phyloP scores from a whole-genome alignment of 2,888 invertebrate genomes.

The Dioctria linearis region DNA sequence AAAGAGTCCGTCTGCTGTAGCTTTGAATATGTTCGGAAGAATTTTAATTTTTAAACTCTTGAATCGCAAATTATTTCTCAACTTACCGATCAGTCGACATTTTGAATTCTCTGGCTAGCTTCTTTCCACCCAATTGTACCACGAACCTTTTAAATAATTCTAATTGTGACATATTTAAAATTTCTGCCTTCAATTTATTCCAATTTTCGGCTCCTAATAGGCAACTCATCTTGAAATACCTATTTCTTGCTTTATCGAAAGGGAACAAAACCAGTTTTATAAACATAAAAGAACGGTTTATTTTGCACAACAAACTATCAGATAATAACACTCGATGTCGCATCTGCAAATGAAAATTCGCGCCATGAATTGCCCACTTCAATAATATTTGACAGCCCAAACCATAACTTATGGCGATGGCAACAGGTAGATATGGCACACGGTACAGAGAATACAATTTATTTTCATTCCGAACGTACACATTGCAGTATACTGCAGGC shows the following conservation, averaged over 20 bases:
- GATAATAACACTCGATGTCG: not conserved
- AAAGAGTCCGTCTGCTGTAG: constrained; percentile 59
- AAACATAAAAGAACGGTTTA: not conserved
- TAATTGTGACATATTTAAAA: constrained; percentile 83
- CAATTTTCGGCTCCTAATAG: constrained; percentile 78
- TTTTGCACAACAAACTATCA: not conserved
- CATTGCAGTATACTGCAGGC: too few relatives aligned
- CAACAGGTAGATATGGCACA: too few relatives aligned
- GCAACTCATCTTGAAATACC: constrained; percentile 71
- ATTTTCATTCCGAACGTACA: too few relatives aligned
- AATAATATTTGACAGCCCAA: too few relatives aligned
- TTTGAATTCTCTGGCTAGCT: constrained; percentile 74
- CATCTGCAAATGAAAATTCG: too few relatives aligned
- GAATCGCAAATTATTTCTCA: constrained; percentile 61
- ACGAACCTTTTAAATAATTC: constrained; percentile 86
- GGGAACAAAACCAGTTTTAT: not conserved
- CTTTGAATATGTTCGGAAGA: constrained; percentile 9
- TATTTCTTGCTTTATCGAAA: not conserved
- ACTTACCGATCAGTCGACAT: constrained; percentile 67
- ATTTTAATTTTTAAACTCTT: constrained; percentile 4
- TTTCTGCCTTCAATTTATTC: constrained; percentile 76
- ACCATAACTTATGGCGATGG: too few relatives aligned
- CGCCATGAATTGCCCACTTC: too few relatives aligned
- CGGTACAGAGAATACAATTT: too few relatives aligned
- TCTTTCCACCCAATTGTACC: constrained; percentile 79